Base-by-base conservation (phyloP, 2,888 invertebrate species). In the Stenodera caucasica region DNA sequence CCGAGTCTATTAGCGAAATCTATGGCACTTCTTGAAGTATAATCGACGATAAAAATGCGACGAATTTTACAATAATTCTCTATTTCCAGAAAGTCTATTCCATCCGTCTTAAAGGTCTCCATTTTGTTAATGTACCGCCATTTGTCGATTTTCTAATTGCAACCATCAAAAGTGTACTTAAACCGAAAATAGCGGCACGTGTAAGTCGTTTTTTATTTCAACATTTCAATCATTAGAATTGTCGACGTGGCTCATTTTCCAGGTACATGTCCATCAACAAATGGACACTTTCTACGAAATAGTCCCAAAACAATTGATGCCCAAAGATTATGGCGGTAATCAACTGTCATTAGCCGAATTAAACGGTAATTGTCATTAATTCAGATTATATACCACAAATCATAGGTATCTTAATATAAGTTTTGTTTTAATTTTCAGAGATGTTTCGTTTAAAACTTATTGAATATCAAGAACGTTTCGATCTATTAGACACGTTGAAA, bases 301-400 rank as follows among this genome's bases (percentile, higher is more conserved):
- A 8, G 32, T 71, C 8, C 64, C 68, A 0, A 68, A 63, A 52
- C 53, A 67, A 15, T 35, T 58, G 21, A 49, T 72, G 1, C 70
- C 72, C 0, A 57, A 53, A 12, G 70, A 70, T 26, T 69, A 67
- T 33, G 70, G 70, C 2, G 72, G 72, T 1, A 45, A 58, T 8
- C 63, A 62, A 49, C 62, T 45, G 12, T 62, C 86, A n/a, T 83
- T 86, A 75, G 84, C 84, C 57, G 85, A 85, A 66, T 85, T 87
- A 0, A 84, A 84, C 49, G 83, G 84, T 84, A 65, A 14, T 30
- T 26, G 32, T 18, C n/a, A n/a, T n/a, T n/a, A n/a, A n/a, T n/a
- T n/a, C n/a, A n/a, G n/a, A n/a, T n/a, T n/a, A n/a, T n/a, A n/a
- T n/a, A n/a, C n/a, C n/a, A n/a, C n/a, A n/a, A n/a, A n/a, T n/a